These are phyloP conservation scores for Orthonychiurus folsomi DNA, from an alignment of 2,888 invertebrate species.

Conservation along the genomic window DNA sequence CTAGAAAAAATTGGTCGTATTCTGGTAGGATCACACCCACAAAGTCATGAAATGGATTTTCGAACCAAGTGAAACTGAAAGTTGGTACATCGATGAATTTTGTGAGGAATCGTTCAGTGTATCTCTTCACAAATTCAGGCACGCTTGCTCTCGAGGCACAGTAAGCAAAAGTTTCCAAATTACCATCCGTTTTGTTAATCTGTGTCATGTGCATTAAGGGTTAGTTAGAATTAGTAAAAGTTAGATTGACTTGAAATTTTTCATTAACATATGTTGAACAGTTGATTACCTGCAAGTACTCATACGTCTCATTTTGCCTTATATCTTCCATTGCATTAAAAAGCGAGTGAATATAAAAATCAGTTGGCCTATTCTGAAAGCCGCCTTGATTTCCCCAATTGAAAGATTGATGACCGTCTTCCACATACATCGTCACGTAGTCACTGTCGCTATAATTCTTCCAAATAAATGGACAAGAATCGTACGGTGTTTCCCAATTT, in stretches of 20 bases:
- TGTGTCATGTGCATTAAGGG: too few species aligned
- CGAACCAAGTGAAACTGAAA: slow-evolving; percentile 72
- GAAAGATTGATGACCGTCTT: slow-evolving; percentile 64
- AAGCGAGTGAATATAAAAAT: slow-evolving; percentile 69
- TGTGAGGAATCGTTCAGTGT: slow-evolving; percentile 57
- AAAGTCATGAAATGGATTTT: slow-evolving; percentile 66
- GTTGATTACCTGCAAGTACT: too few species aligned
- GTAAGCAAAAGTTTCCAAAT: too few species aligned
- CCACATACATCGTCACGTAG: slow-evolving; percentile 69
- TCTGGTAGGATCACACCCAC: slow-evolving; percentile 57
- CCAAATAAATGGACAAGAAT: slow-evolving; percentile 68
- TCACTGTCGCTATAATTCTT: slow-evolving; percentile 58
- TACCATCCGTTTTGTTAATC: not conserved
- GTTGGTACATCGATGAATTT: slow-evolving; percentile 55
- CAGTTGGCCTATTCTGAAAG: slow-evolving; percentile 63
- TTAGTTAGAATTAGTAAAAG: too few species aligned
- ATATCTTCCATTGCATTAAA: slow-evolving; percentile 54
- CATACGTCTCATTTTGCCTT: too few species aligned
- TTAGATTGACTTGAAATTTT: too few species aligned
- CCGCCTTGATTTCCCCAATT: slow-evolving; percentile 59
- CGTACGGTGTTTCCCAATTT: slow-evolving; percentile 47
- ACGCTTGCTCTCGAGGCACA: slow-evolving; percentile 15
- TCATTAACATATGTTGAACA: too few species aligned
- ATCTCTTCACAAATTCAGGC: slow-evolving; percentile 57
- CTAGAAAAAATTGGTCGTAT: slow-evolving; percentile 55